phyloP scores from a whole-genome alignment of 2,888 invertebrate genomes.

The Oxycera nigricornis region DNA sequence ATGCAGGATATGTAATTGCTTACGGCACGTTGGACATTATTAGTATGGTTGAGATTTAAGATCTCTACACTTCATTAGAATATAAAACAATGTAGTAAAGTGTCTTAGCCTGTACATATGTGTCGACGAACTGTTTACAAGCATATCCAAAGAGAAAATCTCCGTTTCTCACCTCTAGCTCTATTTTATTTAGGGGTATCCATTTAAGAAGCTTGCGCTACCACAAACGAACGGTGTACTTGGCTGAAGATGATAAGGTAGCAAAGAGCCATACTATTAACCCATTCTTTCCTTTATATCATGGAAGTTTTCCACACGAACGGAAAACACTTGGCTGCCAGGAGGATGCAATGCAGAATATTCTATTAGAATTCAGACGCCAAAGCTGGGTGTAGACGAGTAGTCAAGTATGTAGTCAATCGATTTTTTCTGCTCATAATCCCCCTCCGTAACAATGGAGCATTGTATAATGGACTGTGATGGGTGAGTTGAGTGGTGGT shows the following conservation, averaged over 20 bases:
- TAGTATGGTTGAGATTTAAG: too few species aligned
- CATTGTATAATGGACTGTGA: background rate
- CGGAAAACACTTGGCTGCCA: conserved; percentile 22
- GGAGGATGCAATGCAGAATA: background rate
- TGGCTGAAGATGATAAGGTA: conserved; percentile 25
- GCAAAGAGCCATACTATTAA: conserved; percentile 32
- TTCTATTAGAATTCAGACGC: background rate
- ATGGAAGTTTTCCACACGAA: conserved; percentile 27
- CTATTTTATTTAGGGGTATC: background rate
- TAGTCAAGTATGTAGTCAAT: conserved; percentile 18
- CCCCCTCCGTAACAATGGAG: background rate
- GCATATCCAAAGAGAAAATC: background rate
- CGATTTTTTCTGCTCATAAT: conserved; percentile 19
- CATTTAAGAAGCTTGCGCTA: background rate
- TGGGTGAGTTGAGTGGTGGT: background rate
- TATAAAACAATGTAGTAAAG: background rate
- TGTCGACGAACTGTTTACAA: background rate
- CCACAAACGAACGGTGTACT: background rate
- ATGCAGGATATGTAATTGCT: too few species aligned
- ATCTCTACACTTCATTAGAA: too few species aligned
- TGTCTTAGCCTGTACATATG: background rate
- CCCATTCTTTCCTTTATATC: conserved; percentile 23
- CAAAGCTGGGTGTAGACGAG: background rate
- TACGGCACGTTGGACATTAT: too few species aligned
- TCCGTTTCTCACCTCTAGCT: background rate